Conservation (phyloP, 2,113 vertebrate species). For the Penelope pileata region DNA sequence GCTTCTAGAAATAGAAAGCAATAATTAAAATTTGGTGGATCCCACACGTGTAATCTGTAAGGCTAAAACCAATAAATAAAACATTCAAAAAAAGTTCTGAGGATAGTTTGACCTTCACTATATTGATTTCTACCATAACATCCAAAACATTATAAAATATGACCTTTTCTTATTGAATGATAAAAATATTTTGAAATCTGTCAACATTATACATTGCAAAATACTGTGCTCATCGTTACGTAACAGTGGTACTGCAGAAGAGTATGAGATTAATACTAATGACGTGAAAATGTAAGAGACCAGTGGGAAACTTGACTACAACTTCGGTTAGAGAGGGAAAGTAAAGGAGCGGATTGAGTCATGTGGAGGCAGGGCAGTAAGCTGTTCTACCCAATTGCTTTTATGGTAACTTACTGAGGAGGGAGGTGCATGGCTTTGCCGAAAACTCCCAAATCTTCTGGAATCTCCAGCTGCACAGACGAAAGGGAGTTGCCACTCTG, state of each 20-base stretch:
- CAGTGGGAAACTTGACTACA: too few relatives aligned
- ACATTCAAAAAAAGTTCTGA: constrained; percentile 60
- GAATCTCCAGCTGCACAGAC: too few relatives aligned
- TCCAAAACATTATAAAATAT: constrained; percentile 66
- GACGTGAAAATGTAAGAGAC: too few relatives aligned
- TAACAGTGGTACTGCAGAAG: neutral
- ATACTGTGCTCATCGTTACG: neutral
- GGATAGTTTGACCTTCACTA: constrained; percentile 63
- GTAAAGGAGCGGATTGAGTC: too few relatives aligned
- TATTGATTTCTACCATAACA: constrained; percentile 73
- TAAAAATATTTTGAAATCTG: constrained; percentile 50
- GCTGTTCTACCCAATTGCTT: too few relatives aligned
- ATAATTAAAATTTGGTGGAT: neutral
- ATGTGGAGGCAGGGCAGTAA: too few relatives aligned
- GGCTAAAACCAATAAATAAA: constrained; percentile 63
- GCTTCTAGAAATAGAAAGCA: neutral
- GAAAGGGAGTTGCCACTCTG: too few relatives aligned
- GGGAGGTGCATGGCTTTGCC: too few relatives aligned
- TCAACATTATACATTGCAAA: constrained; percentile 12
- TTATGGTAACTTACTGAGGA: too few relatives aligned
- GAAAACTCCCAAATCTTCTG: too few relatives aligned
- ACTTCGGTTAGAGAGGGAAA: too few relatives aligned
- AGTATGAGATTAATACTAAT: neutral
- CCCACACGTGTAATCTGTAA: constrained; percentile 65
- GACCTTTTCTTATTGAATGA: constrained; percentile 70